phyloP scores from a whole-genome alignment of 2,113 vertebrate species.

The Delphinus delphis region DNA sequence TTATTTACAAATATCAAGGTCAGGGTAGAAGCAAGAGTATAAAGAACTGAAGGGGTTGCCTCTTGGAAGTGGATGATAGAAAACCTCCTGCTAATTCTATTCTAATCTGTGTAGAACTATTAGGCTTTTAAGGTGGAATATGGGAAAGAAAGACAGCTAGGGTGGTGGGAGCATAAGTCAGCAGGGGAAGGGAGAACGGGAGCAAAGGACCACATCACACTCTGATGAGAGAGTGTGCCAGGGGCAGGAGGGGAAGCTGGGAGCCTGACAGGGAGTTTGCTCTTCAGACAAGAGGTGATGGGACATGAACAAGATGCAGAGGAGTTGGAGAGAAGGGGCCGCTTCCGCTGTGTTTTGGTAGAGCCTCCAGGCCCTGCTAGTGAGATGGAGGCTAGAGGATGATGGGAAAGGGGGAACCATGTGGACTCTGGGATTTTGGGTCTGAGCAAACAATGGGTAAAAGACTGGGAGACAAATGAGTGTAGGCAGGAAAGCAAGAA shows the following conservation, averaged over 20 bases:
- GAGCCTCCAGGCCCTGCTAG: background rate
- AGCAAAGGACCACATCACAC: too few relatives aligned
- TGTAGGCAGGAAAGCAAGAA: fast-evolving
- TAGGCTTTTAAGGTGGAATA: too few relatives aligned
- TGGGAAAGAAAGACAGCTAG: background rate
- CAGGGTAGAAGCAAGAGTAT: fast-evolving
- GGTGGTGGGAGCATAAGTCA: too few relatives aligned
- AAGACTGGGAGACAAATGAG: fast-evolving
- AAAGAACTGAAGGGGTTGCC: fast-evolving
- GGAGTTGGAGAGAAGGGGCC: fast-evolving
- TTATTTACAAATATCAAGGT: background rate
- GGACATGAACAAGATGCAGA: fast-evolving
- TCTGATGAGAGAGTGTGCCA: fast-evolving
- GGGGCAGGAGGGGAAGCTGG: too few relatives aligned
- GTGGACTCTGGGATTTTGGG: background rate
- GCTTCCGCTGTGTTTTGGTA: fast-evolving
- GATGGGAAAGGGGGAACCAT: fast-evolving
- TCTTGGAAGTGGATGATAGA: background rate
- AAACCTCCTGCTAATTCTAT: background rate
- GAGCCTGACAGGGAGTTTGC: background rate
- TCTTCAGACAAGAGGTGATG: background rate
- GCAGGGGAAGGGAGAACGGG: fast-evolving
- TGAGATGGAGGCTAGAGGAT: too few relatives aligned
- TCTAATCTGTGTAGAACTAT: fast-evolving
- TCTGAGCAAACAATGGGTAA: fast-evolving